Conservation (phyloP, 2,888 invertebrate species). For the Ophion ellenae region DNA sequence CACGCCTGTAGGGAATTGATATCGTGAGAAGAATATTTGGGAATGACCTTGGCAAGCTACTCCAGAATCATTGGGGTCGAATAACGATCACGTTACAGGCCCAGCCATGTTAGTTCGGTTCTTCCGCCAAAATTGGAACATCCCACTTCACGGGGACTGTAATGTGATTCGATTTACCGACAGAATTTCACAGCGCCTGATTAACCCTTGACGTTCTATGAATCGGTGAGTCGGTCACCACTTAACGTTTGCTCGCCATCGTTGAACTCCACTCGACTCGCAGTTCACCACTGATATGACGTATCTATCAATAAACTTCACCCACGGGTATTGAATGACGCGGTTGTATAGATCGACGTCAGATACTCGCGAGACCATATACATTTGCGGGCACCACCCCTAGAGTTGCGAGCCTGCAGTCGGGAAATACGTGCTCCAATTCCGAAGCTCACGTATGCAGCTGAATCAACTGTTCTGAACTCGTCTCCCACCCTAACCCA, state of each 20-base stretch:
- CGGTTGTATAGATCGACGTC: constrained; percentile 28
- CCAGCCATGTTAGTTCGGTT: neutral
- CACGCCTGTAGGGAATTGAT: no score
- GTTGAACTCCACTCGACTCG: neutral
- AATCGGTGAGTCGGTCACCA: neutral
- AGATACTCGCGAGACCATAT: constrained; percentile 2
- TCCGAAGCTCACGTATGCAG: constrained; percentile 39
- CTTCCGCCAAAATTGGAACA: neutral
- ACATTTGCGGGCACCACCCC: constrained; percentile 1
- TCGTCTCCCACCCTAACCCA: neutral
- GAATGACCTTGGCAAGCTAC: neutral
- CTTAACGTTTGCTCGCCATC: constrained; percentile 3
- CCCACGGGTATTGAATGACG: constrained; percentile 20
- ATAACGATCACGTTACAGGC: neutral
- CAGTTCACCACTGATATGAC: constrained; percentile 4
- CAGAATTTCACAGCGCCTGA: neutral
- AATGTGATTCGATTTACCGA: neutral
- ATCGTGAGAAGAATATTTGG: neutral
- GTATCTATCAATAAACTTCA: constrained; percentile 19
- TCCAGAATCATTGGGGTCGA: neutral
- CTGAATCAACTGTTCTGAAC: constrained; percentile 28
- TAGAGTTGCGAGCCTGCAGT: constrained; percentile 23
- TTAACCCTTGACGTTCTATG: neutral
- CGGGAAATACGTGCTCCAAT: constrained; percentile 46
- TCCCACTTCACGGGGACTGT: neutral